These are phyloP conservation scores for Zygothrica quintamaculata DNA, from an alignment of 2,888 invertebrate genomes.

Conservation along the genomic window DNA sequence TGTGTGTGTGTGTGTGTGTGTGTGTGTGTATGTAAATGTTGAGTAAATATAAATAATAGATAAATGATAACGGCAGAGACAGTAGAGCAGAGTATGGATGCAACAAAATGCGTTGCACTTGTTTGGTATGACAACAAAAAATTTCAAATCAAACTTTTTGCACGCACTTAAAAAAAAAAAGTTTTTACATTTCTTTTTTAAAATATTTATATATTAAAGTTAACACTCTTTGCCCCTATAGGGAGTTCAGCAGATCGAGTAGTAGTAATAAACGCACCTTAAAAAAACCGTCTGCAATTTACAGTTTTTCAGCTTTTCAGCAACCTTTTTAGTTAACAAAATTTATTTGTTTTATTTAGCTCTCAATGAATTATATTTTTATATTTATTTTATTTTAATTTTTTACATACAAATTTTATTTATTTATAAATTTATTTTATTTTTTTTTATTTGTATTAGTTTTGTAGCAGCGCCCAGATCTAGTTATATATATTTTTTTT, in stretches of 20 bases:
- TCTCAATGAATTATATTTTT: background rate
- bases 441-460: slow-evolving; percentile 17
- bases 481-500: slow-evolving; percentile 50
- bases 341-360: slow-evolving; percentile 1
- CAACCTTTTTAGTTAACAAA: background rate
- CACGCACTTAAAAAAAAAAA: slow-evolving; percentile 36
- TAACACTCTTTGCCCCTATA: background rate
- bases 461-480: slow-evolving; percentile 37
- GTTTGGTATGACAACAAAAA: slow-evolving; percentile 29
- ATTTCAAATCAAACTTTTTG: slow-evolving; percentile 25
- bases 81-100: slow-evolving; percentile 4
- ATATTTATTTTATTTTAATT: background rate
- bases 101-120: slow-evolving; percentile 30
- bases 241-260: background rate
- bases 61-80: slow-evolving; percentile 19
- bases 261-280: slow-evolving; percentile 35
- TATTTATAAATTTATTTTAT: slow-evolving; percentile 14
- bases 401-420: slow-evolving; percentile 6
- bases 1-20: background rate
- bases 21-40: slow-evolving; percentile 34
- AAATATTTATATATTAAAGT: background rate
- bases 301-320: too few species aligned
- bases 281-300: slow-evolving; percentile 33
- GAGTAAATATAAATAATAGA: slow-evolving; percentile 56
- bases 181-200: too few species aligned